Conservation (phyloP, 92 coral and sea anemone genomes). For the Epizoanthus stellaris region DNA sequence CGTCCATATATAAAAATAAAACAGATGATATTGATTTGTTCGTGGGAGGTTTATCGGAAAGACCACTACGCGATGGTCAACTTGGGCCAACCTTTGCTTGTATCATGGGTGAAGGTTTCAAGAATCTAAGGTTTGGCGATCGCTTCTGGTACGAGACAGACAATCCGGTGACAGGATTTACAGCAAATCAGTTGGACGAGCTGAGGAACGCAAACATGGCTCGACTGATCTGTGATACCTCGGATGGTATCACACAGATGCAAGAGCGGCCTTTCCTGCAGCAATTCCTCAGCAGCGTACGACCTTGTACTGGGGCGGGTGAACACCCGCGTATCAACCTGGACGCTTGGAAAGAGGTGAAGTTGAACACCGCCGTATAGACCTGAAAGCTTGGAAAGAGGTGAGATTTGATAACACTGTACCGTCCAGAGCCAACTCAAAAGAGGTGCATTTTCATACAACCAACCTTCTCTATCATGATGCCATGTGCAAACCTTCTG, state of each 20-base stretch:
- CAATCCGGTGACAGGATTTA: slow-evolving; percentile 37
- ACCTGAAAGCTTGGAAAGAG: no score
- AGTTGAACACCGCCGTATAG: no score
- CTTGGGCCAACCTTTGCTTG: slow-evolving; percentile 43
- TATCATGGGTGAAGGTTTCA: slow-evolving; percentile 27
- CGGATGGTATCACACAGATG: slow-evolving; percentile 42
- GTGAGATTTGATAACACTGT: no score
- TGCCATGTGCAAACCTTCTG: no score
- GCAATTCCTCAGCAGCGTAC: not conserved
- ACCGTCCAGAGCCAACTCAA: no score
- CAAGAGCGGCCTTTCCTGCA: not conserved
- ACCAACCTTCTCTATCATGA: no score
- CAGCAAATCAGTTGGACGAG: slow-evolving; percentile 14
- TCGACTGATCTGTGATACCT: slow-evolving; percentile 51
- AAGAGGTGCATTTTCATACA: no score
- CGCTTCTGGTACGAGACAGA: slow-evolving; percentile 61
- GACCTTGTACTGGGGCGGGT: not conserved
- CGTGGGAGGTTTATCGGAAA: slow-evolving; percentile 55
- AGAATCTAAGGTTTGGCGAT: slow-evolving; percentile 44
- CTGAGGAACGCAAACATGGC: slow-evolving; percentile 44
- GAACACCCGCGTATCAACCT: not conserved
- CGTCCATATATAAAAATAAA: slow-evolving; percentile 6
- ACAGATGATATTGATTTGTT: slow-evolving; percentile 40
- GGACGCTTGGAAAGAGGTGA: no score
- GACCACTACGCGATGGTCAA: slow-evolving; percentile 10